A percentile compares a stretch with the other conserved stretches of the same genome.
These are phyloP conservation scores for Blomia tropicalis DNA, from an alignment of 2,888 invertebrate genomes.

Conservation along the genomic window DNA sequence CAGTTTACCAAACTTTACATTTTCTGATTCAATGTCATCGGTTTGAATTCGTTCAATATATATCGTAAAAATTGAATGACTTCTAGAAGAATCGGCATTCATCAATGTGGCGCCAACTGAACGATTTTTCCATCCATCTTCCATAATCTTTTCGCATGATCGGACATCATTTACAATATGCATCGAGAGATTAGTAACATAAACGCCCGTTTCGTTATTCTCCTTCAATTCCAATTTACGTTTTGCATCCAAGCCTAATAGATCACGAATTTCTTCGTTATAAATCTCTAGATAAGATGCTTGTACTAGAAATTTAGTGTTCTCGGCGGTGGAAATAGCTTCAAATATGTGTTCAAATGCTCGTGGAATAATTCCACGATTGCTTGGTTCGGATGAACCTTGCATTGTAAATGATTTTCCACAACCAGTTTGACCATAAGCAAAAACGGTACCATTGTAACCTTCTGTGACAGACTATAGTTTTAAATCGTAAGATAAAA, in stretches of 20 bases:
- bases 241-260: constrained; percentile 46
- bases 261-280: constrained; percentile 58
- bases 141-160: constrained; percentile 59
- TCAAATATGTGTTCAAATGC: constrained; percentile 79
- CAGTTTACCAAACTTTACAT: constrained; percentile 53
- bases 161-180: constrained; percentile 59
- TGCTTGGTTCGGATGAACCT: constrained; percentile 44
- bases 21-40: constrained; percentile 38
- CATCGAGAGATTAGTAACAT: constrained; percentile 50
- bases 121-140: constrained; percentile 58
- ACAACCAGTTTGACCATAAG: constrained; percentile 81
- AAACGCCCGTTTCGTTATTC: constrained; percentile 48
- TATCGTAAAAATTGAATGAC: constrained; percentile 72
- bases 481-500: constrained; percentile 12
- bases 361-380: constrained; percentile 40
- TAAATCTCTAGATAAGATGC: constrained; percentile 69
- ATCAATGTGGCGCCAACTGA: constrained; percentile 69
- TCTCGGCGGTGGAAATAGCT: constrained; percentile 53
- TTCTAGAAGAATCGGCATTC: constrained; percentile 70
- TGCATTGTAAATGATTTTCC: constrained; percentile 84
- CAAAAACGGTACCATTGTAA: constrained; percentile 81
- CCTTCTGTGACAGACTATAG: constrained; percentile 63
- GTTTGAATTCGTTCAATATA: constrained; percentile 48
- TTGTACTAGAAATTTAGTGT: constrained; percentile 53
- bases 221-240: constrained; percentile 50